Percentiles rank a stretch among this genome's conserved stretches.
These are phyloP conservation scores for Cervus canadensis DNA, from an alignment of 2,113 vertebrate genomes.

Conservation along the genomic window DNA sequence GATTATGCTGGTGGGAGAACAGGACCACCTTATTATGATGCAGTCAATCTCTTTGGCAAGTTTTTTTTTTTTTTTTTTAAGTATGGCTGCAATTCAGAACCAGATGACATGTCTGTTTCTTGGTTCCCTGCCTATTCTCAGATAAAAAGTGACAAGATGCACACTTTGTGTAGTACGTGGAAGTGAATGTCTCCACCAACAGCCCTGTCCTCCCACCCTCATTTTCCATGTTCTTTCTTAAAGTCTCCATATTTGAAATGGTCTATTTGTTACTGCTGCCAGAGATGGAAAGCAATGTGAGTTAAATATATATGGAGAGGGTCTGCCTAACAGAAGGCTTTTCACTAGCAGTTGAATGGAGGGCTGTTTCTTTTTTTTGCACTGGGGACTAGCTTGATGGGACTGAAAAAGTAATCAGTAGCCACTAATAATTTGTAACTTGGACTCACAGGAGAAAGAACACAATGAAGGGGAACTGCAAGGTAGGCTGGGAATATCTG, in stretches of 20 bases:
- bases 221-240: neutral
- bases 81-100: neutral
- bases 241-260: neutral
- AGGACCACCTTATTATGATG: neutral
- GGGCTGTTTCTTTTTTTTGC: constrained; percentile 1
- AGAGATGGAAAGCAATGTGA: neutral
- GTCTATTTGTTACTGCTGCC: neutral
- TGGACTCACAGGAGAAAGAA: neutral
- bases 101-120: neutral
- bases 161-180: neutral
- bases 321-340: constrained; percentile 2
- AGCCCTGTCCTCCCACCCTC: neutral
- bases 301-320: constrained; percentile 7
- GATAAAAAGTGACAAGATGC: neutral
- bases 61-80: neutral
- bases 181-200: neutral
- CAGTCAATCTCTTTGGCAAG: neutral
- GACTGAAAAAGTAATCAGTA: neutral
- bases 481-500: neutral
- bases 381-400: constrained; percentile 12
- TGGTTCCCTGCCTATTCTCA: neutral
- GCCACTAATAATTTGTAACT: constrained; percentile 4
- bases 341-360: constrained; percentile 9
- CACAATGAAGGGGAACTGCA: neutral
- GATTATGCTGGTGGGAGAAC: neutral